phyloP scores from a whole-genome alignment of 2,888 invertebrate genomes.

The Dromius quadrimaculatus region DNA sequence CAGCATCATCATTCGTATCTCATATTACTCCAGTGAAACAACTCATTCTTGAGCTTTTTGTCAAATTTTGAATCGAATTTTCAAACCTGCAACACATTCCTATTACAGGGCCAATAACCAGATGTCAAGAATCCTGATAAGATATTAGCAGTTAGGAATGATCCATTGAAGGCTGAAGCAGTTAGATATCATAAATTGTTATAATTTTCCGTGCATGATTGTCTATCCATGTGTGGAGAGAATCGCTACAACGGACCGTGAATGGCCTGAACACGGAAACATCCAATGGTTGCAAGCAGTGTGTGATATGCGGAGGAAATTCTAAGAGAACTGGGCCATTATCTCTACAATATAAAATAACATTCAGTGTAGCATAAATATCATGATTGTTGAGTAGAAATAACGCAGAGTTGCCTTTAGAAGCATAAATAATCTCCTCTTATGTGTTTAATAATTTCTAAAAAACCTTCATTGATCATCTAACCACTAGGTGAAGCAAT shows the following conservation, averaged over 20 bases:
- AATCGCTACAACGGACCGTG: no score
- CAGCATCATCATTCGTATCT: no score
- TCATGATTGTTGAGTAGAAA: conserved; percentile 50
- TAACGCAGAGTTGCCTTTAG: conserved; percentile 8
- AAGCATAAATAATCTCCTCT: neutral
- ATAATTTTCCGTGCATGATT: no score
- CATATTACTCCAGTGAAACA: no score
- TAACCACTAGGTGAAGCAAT: conserved; percentile 12
- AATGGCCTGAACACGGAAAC: no score
- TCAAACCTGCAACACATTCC: neutral
- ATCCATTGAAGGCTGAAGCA: no score
- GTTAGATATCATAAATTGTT: no score
- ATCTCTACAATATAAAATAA: conserved; percentile 58
- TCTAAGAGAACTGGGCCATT: conserved; percentile 60
- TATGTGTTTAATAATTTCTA: conserved; percentile 21
- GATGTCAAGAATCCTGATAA: no score
- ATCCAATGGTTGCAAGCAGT: conserved; percentile 61
- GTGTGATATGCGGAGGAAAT: conserved; percentile 61
- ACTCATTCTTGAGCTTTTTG: no score
- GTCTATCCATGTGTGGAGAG: no score
- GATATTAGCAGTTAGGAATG: no score
- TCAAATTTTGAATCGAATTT: no score
- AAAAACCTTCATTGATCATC: conserved; percentile 9
- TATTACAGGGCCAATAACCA: conserved; percentile 61
- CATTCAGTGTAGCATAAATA: conserved; percentile 46